phyloP scores from a whole-genome alignment of 2,113 vertebrate genomes.

The Megalops atlanticus region DNA sequence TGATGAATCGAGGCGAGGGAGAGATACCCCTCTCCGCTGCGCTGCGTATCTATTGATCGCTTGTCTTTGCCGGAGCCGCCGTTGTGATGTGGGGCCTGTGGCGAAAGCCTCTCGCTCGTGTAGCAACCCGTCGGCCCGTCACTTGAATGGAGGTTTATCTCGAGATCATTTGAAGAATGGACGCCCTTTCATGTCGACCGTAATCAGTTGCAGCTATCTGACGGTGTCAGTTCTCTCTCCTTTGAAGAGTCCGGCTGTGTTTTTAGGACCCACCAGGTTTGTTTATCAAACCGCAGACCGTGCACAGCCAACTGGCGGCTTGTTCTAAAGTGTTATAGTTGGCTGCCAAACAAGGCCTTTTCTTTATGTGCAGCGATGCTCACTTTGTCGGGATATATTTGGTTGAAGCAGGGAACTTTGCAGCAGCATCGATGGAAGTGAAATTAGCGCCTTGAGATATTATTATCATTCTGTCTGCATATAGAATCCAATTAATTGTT shows the following conservation, averaged over 20 bases:
- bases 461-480: not conserved
- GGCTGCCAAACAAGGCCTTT: not conserved
- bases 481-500: slow-evolving; percentile 5
- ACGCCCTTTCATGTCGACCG: not conserved
- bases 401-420: too few species aligned
- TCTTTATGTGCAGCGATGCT: not conserved
- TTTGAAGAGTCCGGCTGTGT: too few species aligned
- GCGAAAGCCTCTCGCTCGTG: not conserved
- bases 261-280: not conserved
- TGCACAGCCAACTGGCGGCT: too few species aligned
- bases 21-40: not conserved
- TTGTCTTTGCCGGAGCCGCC: not conserved
- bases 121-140: not conserved
- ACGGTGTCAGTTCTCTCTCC: not conserved
- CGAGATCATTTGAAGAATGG: not conserved
- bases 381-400: not conserved
- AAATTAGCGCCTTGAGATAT: not conserved
- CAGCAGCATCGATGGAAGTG: too few species aligned
- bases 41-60: not conserved
- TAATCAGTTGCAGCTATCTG: not conserved
- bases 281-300: too few species aligned
- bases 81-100: not conserved
- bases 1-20: not conserved
- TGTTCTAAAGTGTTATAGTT: not conserved
- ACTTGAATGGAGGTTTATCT: not conserved